phyloP scores from a whole-genome alignment of 2,113 vertebrate species.

The Myrmecobius fasciatus region DNA sequence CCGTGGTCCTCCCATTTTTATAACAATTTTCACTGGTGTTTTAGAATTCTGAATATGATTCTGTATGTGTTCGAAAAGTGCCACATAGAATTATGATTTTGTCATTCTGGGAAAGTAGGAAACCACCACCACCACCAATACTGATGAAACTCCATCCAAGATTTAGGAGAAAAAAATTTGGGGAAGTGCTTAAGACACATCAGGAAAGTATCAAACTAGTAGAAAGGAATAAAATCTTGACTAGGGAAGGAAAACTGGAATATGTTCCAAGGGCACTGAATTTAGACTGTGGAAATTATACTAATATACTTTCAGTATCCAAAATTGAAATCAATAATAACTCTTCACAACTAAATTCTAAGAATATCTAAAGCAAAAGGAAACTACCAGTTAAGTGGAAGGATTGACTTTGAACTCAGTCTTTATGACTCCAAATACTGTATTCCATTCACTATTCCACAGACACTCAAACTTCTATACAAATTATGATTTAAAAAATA shows the following conservation, averaged over 20 bases:
- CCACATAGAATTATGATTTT: neutral
- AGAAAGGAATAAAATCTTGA: neutral
- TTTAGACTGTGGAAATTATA: neutral
- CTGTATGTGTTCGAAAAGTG: neutral
- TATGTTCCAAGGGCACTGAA: neutral
- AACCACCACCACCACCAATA: too few species aligned
- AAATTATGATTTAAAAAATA: neutral
- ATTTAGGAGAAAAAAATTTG: neutral
- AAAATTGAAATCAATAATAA: neutral
- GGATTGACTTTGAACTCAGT: neutral
- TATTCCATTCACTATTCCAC: neutral
- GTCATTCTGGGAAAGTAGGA: neutral
- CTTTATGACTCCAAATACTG: neutral
- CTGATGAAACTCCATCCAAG: neutral
- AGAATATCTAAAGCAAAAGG: neutral
- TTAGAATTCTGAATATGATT: neutral
- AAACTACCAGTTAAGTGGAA: neutral
- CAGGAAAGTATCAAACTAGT: neutral
- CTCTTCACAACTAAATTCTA: neutral
- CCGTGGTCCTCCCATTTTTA: neutral
- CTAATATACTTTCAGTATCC: neutral
- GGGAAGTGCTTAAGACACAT: neutral
- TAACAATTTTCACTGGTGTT: neutral
- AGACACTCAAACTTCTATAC: neutral
- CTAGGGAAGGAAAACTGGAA: neutral